Conservation (phyloP, 2,888 invertebrate species). For the Morinoia aosen region DNA sequence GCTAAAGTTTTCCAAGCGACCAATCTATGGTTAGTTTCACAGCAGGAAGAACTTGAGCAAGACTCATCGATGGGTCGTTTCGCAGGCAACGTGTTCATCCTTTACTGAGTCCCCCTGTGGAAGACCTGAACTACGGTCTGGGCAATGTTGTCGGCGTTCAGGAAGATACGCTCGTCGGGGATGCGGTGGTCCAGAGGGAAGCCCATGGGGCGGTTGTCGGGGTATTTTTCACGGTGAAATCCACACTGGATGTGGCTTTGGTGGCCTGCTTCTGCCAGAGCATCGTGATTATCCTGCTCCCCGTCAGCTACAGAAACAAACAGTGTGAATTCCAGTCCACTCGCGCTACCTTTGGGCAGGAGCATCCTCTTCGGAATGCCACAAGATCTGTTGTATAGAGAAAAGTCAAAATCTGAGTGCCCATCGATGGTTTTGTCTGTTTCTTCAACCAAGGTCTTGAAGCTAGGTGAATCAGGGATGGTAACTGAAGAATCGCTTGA, state of each 20-base stretch:
- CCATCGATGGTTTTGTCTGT: constrained; percentile 49
- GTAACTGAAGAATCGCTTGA: constrained; percentile 79
- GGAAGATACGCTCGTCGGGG: constrained; percentile 16
- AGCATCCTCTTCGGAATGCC: constrained; percentile 68
- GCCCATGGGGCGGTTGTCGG: constrained; percentile 71
- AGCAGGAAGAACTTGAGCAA: too few species aligned
- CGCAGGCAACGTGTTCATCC: too few species aligned
- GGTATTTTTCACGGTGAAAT: constrained; percentile 74
- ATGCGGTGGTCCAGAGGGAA: constrained; percentile 73
- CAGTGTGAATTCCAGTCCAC: constrained; percentile 67
- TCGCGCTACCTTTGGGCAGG: constrained; percentile 67
- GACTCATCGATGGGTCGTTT: too few species aligned
- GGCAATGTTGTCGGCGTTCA: neutral
- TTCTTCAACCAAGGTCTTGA: constrained; percentile 45
- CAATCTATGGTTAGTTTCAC: too few species aligned
- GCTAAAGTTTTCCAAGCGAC: too few species aligned
- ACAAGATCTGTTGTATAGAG: constrained; percentile 54
- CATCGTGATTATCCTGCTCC: constrained; percentile 47
- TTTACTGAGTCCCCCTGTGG: too few species aligned
- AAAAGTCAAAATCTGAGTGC: constrained; percentile 51
- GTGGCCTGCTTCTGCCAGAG: constrained; percentile 38
- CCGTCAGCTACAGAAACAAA: constrained; percentile 68
- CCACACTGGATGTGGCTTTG: constrained; percentile 73
- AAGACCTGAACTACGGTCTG: too few species aligned
- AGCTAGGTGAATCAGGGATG: constrained; percentile 74